Conservation (phyloP, 2,888 invertebrate genomes). For the Salticus scenicus region DNA sequence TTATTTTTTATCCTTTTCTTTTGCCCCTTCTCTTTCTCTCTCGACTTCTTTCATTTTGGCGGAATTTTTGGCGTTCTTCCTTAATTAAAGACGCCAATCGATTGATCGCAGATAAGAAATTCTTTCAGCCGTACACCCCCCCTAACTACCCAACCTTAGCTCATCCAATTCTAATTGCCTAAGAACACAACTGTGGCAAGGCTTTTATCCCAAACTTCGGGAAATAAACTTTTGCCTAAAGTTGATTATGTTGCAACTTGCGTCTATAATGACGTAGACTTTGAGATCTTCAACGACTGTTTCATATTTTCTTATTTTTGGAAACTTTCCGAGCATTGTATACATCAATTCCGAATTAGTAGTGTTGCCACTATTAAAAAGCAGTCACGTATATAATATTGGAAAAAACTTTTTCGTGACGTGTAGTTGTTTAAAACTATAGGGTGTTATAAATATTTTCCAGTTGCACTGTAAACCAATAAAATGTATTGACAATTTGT, state of each 20-base stretch:
- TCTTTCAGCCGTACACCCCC: not conserved
- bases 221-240: constrained; percentile 4
- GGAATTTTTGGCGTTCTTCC: constrained; percentile 29
- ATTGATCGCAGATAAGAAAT: constrained; percentile 65
- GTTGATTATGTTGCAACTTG: not conserved
- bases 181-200: not conserved
- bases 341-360: no score
- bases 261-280: not conserved
- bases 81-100: constrained; percentile 60
- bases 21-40: not conserved
- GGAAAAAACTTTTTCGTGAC: no score
- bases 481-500: no score
- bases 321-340: no score
- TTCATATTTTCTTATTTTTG: no score
- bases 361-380: no score
- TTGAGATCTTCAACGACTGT: no score
- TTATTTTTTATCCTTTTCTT: not conserved
- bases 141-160: not conserved
- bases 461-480: no score
- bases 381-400: no score
- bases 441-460: no score
- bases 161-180: constrained; percentile 1
- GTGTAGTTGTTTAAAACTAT: no score
- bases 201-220: not conserved
- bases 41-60: constrained; percentile 26